These are phyloP conservation scores for Petaurus breviceps DNA, from an alignment of 2,113 vertebrate species.

Conservation along the genomic window DNA sequence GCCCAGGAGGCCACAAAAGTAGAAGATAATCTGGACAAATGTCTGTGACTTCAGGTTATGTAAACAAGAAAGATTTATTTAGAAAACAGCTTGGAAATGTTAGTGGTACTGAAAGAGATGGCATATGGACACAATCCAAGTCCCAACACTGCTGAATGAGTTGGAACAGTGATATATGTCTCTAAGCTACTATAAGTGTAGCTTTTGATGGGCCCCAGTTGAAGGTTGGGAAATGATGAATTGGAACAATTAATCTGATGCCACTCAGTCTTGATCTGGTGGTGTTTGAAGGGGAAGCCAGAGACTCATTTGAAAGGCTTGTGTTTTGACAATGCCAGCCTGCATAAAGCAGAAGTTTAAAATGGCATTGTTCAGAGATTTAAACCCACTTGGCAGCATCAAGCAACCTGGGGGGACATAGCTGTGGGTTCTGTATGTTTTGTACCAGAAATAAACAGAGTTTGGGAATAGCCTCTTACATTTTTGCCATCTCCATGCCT, in stretches of 20 bases:
- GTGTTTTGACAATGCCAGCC: not conserved
- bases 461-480: not conserved
- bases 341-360: not conserved
- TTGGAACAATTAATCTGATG: not conserved
- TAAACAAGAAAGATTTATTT: slow-evolving; percentile 51
- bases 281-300: not conserved
- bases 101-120: slow-evolving; percentile 2
- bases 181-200: not conserved
- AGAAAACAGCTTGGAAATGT: slow-evolving; percentile 38
- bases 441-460: not conserved
- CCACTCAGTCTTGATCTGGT: not conserved
- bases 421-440: not conserved
- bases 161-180: slow-evolving; percentile 44
- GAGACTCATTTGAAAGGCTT: not conserved
- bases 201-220: slow-evolving; percentile 7
- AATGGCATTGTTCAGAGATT: not conserved
- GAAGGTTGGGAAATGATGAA: not conserved
- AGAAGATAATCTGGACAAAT: not conserved
- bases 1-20: not conserved
- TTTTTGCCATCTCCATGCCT: not conserved
- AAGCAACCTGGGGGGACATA: not conserved
- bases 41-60: not conserved
- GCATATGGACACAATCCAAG: not conserved
- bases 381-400: not conserved
- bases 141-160: slow-evolving; percentile 13